These are phyloP conservation scores for Paramormyrops hopkinsi DNA, from an alignment of 2,797 vertebrate species.

Conservation along the genomic window DNA sequence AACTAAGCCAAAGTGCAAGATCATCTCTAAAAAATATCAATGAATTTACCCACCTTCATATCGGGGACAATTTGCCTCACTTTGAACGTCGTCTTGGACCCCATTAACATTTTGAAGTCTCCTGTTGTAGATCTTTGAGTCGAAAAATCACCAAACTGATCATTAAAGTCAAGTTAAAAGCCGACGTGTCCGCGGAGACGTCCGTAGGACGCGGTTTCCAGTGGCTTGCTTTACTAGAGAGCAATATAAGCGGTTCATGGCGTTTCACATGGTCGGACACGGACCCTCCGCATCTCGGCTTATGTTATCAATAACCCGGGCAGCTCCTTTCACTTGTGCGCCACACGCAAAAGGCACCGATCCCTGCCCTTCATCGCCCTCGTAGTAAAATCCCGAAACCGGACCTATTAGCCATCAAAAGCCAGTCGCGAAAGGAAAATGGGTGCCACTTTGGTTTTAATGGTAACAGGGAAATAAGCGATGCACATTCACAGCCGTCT, in stretches of 20 bases:
- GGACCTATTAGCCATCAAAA: neutral
- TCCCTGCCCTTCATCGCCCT: neutral
- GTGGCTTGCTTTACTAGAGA: neutral
- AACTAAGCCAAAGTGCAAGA: neutral
- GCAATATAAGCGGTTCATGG: neutral
- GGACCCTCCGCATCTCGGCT: neutral
- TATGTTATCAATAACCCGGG: neutral
- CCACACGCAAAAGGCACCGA: neutral
- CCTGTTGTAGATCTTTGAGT: slow-evolving; percentile 13
- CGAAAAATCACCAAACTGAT: neutral
- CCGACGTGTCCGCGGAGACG: neutral
- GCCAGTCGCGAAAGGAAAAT: neutral
- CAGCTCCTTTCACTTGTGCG: neutral
- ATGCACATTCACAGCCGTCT: neutral
- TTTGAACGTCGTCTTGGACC: slow-evolving; percentile 76
- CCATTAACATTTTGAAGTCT: slow-evolving; percentile 61
- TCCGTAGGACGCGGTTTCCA: neutral
- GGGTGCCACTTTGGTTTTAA: neutral
- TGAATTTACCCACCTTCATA: slow-evolving; percentile 58
- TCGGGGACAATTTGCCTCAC: slow-evolving; percentile 72
- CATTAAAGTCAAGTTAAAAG: neutral
- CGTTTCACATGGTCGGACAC: neutral
- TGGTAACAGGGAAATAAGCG: neutral
- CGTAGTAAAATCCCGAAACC: neutral
- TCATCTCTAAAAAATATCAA: neutral